Conservation (phyloP, 2,888 invertebrate species). For the Cosmorhoe ocellata region DNA sequence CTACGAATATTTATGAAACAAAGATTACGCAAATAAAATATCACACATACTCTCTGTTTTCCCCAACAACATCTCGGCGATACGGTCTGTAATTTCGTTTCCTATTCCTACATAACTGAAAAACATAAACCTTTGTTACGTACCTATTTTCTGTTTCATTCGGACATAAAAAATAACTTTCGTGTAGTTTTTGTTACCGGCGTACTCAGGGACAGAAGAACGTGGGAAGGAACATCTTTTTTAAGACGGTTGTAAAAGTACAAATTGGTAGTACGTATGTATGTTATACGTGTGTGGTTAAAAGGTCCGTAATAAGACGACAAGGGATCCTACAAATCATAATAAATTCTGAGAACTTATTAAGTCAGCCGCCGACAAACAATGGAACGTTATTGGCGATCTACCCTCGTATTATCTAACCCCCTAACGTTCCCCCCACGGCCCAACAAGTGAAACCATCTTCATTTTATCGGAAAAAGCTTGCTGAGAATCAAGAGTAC, state of each 20-base stretch:
- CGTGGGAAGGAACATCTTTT: slow-evolving; percentile 41
- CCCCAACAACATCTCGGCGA: slow-evolving; percentile 20
- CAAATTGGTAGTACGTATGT: slow-evolving; percentile 46
- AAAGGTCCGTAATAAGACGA: slow-evolving; percentile 72
- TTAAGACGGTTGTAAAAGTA: slow-evolving; percentile 53
- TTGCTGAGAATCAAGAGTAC: slow-evolving; percentile 65
- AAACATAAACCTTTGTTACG: slow-evolving; percentile 41
- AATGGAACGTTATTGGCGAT: slow-evolving; percentile 79
- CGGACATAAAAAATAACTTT: slow-evolving; percentile 43
- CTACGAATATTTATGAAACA: slow-evolving; percentile 19
- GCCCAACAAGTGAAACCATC: slow-evolving; percentile 70
- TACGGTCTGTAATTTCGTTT: slow-evolving; percentile 35
- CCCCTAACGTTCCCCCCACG: slow-evolving; percentile 47
- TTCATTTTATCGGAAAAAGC: slow-evolving; percentile 75
- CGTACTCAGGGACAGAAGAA: slow-evolving; percentile 36
- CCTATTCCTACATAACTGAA: slow-evolving; percentile 33
- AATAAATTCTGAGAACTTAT: slow-evolving; percentile 80
- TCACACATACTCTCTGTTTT: slow-evolving; percentile 14
- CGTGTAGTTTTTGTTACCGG: slow-evolving; percentile 40
- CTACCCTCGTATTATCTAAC: slow-evolving; percentile 74
- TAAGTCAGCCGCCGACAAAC: slow-evolving; percentile 80
- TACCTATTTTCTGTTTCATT: slow-evolving; percentile 39
- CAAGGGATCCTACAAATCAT: slow-evolving; percentile 76
- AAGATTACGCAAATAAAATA: slow-evolving; percentile 22
- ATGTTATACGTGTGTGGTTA: slow-evolving; percentile 51